Conservation (phyloP, 2,888 invertebrate genomes). For the Agriopis aurantiaria region DNA sequence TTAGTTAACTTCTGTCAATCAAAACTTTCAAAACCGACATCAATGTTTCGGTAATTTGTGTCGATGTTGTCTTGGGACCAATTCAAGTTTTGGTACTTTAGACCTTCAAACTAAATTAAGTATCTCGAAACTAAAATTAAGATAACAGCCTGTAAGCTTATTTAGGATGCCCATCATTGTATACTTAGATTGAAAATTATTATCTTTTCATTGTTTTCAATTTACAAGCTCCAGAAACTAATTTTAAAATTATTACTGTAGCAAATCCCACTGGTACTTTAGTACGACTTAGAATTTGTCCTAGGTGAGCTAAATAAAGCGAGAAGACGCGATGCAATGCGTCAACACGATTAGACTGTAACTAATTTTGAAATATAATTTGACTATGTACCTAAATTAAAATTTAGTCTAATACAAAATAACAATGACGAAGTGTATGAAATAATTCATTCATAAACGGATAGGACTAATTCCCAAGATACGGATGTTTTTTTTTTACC, state of each 20-base stretch:
- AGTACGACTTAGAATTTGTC: background rate
- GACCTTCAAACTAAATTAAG: conserved; percentile 6
- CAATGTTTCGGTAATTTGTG: background rate
- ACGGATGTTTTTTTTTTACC: no score
- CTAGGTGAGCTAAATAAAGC: background rate
- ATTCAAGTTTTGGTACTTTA: background rate
- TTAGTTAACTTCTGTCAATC: no score
- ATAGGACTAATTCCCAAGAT: no score
- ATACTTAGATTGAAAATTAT: conserved; percentile 5
- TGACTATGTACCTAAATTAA: no score
- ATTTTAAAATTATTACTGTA: conserved; percentile 6
- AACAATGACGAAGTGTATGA: no score
- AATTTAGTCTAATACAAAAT: no score
- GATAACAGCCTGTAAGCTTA: background rate
- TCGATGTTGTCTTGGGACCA: background rate
- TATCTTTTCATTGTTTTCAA: conserved; percentile 8
- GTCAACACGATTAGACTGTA: no score
- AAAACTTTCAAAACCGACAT: background rate
- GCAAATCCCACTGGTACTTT: no score
- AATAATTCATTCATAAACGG: no score
- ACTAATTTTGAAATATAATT: no score
- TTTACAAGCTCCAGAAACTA: conserved; percentile 5
- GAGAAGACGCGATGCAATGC: no score
- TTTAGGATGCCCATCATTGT: conserved; percentile 3
- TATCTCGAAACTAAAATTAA: background rate